phyloP scores from a whole-genome alignment of 2,113 vertebrate genomes.

The Nycticryphes semicollaris region DNA sequence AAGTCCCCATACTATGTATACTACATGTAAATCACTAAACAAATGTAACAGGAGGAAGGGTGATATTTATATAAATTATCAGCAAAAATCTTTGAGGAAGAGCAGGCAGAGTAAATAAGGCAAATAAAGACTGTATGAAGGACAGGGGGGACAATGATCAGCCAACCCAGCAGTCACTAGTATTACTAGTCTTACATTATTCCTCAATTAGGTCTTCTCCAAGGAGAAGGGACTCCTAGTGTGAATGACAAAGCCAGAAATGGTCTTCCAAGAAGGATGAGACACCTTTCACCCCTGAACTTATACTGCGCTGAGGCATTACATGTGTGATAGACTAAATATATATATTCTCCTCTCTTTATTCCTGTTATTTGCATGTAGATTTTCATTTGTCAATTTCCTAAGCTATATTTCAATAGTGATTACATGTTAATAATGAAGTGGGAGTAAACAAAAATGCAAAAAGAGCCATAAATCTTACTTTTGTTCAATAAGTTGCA shows the following conservation, averaged over 20 bases:
- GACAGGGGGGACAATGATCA: background rate
- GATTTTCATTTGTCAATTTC: background rate
- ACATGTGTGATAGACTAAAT: background rate
- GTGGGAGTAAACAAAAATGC: background rate
- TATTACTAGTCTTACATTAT: background rate
- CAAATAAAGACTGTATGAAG: background rate
- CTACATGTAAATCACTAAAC: background rate
- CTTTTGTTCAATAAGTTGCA: background rate
- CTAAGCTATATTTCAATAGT: constrained; percentile 12
- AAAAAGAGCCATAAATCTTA: background rate
- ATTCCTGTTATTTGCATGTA: background rate
- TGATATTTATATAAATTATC: background rate
- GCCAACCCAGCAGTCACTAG: background rate
- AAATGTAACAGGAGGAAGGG: background rate
- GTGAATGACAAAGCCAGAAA: background rate
- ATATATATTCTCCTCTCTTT: background rate
- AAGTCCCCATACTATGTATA: background rate
- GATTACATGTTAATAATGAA: constrained; percentile 6
- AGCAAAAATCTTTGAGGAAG: background rate
- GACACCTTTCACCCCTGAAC: background rate
- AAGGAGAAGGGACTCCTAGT: background rate
- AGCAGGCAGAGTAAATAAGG: background rate
- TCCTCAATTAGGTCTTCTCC: background rate
- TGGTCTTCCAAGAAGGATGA: background rate
- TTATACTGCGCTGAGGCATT: background rate